Conservation (phyloP, 23 tunicate species). For the Ciona savignyi region DNA sequence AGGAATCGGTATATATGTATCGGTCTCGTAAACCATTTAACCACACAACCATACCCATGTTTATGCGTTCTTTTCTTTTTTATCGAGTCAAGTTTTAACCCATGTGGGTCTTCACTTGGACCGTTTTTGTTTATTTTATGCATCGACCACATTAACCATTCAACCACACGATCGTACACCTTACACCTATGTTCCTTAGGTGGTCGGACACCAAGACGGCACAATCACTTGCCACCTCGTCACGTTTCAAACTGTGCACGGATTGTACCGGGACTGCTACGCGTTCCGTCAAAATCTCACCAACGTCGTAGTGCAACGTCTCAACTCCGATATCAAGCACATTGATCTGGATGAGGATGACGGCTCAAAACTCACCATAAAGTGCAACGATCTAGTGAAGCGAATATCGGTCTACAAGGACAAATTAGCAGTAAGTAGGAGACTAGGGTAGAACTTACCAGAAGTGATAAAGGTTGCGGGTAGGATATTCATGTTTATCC, state of each 20-base stretch:
- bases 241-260: constrained; percentile 85
- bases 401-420: constrained; percentile 89
- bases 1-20: no score
- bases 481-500: no score
- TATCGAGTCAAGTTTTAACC: no score
- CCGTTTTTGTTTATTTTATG: no score
- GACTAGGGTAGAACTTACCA: no score
- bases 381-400: constrained; percentile 77
- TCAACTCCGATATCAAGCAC: constrained; percentile 40
- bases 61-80: no score
- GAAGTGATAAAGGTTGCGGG: no score
- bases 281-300: constrained; percentile 84
- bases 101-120: no score
- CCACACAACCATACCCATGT: no score
- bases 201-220: constrained; percentile 94
- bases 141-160: no score
- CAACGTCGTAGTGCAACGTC: constrained; percentile 73
- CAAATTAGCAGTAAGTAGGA: constrained; percentile 83
- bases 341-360: constrained; percentile 41
- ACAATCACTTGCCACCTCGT: constrained; percentile 46
- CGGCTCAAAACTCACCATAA: constrained; percentile 30
- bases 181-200: constrained; percentile 29
- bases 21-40: no score
- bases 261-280: constrained; percentile 80
- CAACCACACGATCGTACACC: no score